These are phyloP conservation scores for Mactra quadrangularis DNA, from an alignment of 1,140 invertebrate species.

Conservation along the genomic window DNA sequence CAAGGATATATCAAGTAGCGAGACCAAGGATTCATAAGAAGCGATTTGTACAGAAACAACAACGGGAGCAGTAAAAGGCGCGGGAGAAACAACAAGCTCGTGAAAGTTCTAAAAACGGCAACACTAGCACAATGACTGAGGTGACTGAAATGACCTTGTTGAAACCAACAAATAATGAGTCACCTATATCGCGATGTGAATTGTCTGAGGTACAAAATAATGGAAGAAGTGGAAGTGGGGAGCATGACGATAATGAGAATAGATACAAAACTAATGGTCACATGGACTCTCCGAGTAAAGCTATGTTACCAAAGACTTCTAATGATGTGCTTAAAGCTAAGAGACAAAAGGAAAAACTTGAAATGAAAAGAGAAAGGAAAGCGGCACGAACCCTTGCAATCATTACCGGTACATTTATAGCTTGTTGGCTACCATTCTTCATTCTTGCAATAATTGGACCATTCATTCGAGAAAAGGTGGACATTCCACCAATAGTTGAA, in stretches of 20 bases:
- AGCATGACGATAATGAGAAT: slow-evolving; percentile 68
- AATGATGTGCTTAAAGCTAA: slow-evolving; percentile 58
- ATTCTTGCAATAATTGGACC: slow-evolving; percentile 79
- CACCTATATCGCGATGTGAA: slow-evolving; percentile 47
- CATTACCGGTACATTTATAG: slow-evolving; percentile 83
- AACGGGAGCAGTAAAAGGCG: slow-evolving; percentile 57
- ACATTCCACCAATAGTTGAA: slow-evolving; percentile 80
- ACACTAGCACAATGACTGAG: neutral
- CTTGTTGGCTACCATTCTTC: slow-evolving; percentile 84
- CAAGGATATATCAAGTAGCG: slow-evolving; percentile 81
- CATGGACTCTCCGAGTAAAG: slow-evolving; percentile 64
- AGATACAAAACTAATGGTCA: slow-evolving; percentile 61
- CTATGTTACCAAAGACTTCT: slow-evolving; percentile 68
- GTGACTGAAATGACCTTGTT: slow-evolving; percentile 58
- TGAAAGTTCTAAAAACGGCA: slow-evolving; percentile 25
- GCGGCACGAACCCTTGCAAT: slow-evolving; percentile 84
- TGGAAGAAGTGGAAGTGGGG: slow-evolving; percentile 48
- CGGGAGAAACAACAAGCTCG: slow-evolving; percentile 6
- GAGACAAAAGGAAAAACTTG: slow-evolving; percentile 81
- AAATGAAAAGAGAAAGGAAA: slow-evolving; percentile 84
- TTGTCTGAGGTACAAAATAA: slow-evolving; percentile 59
- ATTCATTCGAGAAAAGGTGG: slow-evolving; percentile 70
- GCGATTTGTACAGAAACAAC: slow-evolving; percentile 70
- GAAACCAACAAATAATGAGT: slow-evolving; percentile 42
- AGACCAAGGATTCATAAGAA: slow-evolving; percentile 79